Evolutionary conservation across 1,140 invertebrate species (phyloP).

Genomic region (Sminthurinus signatus): DNA sequence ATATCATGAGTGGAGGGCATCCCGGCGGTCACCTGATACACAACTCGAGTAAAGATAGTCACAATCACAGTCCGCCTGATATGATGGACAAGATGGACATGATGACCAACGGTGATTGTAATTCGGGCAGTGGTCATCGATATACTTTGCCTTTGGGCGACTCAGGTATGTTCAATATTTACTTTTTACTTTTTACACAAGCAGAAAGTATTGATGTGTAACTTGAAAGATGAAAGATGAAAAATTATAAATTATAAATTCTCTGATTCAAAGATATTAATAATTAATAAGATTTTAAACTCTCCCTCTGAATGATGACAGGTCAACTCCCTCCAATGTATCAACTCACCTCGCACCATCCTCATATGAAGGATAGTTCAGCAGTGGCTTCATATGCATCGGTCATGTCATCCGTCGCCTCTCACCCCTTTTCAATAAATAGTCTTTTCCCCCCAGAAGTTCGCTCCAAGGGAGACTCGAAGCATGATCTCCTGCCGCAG

Average conservation of each 20-base stretch:
- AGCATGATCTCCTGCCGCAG: conserved; percentile 34
- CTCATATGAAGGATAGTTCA: conserved; percentile 48
- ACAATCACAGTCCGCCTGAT: conserved; percentile 34
- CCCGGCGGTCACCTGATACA: conserved; percentile 35
- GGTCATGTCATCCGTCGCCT: conserved; percentile 39
- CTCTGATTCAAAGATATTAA: no score
- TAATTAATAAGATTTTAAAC: no score
- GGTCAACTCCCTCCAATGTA: conserved; percentile 43
- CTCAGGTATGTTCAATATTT: no score
- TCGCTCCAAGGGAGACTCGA: conserved; percentile 17
- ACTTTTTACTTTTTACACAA: no score
- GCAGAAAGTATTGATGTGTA: no score
- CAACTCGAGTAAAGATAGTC: conserved; percentile 21
- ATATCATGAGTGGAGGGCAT: conserved; percentile 26
- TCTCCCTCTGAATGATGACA: no score
- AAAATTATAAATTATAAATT: no score
- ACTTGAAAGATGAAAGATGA: no score
- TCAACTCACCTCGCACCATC: conserved; percentile 54
- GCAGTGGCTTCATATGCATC: conserved; percentile 6
- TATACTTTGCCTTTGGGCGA: conserved; percentile 41
- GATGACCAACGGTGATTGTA: conserved; percentile 26
- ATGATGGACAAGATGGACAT: conserved; percentile 35
- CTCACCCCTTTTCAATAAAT: conserved; percentile 89
- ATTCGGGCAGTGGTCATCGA: conserved; percentile 34
- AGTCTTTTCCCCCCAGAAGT: conserved; percentile 72